Percentiles rank a stretch among this genome's conserved stretches.
These are phyloP conservation scores for Eutolmus rufibarbis DNA, from an alignment of 2,888 invertebrate genomes.

Conservation along the genomic window DNA sequence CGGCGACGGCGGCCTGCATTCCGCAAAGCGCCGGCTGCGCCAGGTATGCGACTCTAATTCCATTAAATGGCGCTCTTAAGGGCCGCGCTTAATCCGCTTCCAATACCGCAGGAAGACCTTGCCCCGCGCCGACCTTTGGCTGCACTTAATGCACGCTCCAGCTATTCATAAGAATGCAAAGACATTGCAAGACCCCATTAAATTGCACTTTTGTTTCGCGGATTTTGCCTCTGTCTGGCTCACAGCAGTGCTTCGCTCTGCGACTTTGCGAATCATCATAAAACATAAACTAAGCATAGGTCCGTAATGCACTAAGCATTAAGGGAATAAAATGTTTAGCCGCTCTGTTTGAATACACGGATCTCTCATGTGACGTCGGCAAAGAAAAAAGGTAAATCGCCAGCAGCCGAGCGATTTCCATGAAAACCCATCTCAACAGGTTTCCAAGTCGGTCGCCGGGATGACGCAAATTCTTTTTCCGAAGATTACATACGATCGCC, in stretches of 20 bases:
- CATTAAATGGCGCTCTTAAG: slow-evolving; percentile 22
- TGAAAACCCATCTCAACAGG: neutral
- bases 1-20: slow-evolving; percentile 1
- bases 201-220: neutral
- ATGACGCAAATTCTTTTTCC: neutral
- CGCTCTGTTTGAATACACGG: neutral
- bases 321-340: neutral
- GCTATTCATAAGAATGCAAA: neutral
- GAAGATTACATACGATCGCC: neutral
- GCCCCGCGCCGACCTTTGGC: slow-evolving; percentile 2
- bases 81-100: slow-evolving; percentile 22
- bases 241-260: neutral
- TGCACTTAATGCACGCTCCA: neutral
- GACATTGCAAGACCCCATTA: neutral
- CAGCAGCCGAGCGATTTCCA: neutral
- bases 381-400: neutral
- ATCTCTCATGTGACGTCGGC: neutral
- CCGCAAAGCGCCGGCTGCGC: slow-evolving; percentile 11
- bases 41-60: slow-evolving; percentile 33
- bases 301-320: neutral
- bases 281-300: neutral
- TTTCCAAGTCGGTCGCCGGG: neutral
- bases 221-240: neutral
- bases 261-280: neutral
- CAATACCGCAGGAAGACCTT: slow-evolving; percentile 38